Evolutionary conservation across 2,888 invertebrate genomes (phyloP).

Genomic region (Pandemis corylana): DNA sequence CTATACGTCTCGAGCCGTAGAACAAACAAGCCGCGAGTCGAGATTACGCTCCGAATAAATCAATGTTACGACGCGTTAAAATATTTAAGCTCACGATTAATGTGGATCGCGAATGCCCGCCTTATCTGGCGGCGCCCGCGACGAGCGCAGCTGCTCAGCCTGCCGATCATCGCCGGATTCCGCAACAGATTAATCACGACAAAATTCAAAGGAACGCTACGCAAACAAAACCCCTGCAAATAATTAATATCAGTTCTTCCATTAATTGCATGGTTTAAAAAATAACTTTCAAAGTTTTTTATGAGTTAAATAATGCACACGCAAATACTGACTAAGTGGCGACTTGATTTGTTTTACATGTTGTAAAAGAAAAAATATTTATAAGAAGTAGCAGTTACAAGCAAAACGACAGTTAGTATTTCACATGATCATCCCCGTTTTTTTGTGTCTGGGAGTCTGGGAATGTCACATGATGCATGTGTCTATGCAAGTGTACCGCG

Average conservation of each 20-base stretch:
- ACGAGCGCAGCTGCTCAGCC: slow-evolving; percentile 61
- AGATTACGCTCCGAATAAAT: slow-evolving; percentile 83
- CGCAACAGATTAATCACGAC: slow-evolving; percentile 56
- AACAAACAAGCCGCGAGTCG: slow-evolving; percentile 82
- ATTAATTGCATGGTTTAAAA: slow-evolving; percentile 3
- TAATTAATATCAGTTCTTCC: slow-evolving; percentile 11
- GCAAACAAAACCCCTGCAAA: slow-evolving; percentile 25
- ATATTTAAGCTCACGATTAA: slow-evolving; percentile 84
- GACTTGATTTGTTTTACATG: not conserved
- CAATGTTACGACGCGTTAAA: slow-evolving; percentile 85
- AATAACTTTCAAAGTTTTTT: not conserved
- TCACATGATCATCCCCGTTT: not conserved
- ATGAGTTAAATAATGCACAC: not conserved
- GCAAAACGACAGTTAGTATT: not conserved
- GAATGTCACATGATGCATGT: not conserved
- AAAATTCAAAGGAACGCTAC: slow-evolving; percentile 49
- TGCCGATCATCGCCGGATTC: slow-evolving; percentile 56
- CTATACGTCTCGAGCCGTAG: slow-evolving; percentile 80
- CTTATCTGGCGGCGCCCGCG: slow-evolving; percentile 67
- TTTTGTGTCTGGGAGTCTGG: slow-evolving; percentile 1
- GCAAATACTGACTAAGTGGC: not conserved
- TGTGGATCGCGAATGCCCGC: slow-evolving; percentile 70
- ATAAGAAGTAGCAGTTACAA: too few species aligned
- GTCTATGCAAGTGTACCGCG: not conserved
- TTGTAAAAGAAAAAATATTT: too few species aligned